Base-by-base conservation (phyloP, 1,140 invertebrate species). In the Drosophila serrata region DNA sequence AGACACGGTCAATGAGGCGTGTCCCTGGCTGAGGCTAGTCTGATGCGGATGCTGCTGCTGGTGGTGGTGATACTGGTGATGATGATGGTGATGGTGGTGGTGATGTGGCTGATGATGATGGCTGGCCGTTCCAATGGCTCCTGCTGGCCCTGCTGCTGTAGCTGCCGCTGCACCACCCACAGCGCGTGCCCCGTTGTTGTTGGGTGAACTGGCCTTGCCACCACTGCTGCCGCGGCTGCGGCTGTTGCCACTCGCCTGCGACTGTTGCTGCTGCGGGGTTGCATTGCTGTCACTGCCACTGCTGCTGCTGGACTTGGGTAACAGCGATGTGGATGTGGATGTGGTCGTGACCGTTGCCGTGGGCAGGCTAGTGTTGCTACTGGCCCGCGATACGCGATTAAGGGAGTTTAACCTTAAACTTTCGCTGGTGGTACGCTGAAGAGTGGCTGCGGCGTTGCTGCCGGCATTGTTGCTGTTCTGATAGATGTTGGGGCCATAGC, bases 341-440 rank as follows among this genome's bases (percentile, higher is more conserved):
- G 92, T 93, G 84, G 93, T 93, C 63, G 92, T 93, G 84, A 92
- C 93, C 70, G 92, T 93, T 82, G 93, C 93, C 63, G 92, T 93
- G 84, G 93, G 93, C 70, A 76, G 45, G 37, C 84, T 82, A 17
- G 81, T 70, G 48, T 70, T 58, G 62, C 72, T 84, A 48, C 57
- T 75, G 60, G 81, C 72, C 6, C 77, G 67, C 40, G 75, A 78
- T 22, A 86, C 74, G 22, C 76, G 75, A 75, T 72, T 84, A 49
- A 91, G 55, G 48, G 86, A 70, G 76, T 85, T 70, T 60, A 96
- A 92, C 57, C 96, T 94, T 92, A 96, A 94, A 93, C 95, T 96
- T 93, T 96, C 96, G 93, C 95, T 96, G 76, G 96, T 96, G 67
- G 95, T 96, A 82, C 96, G 95, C 87, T 96, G 95, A 80, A 96